Evolutionary conservation across 53 echinoderm and acorn worm species (phyloP).

Genomic region (Paelopatides confundens): DNA sequence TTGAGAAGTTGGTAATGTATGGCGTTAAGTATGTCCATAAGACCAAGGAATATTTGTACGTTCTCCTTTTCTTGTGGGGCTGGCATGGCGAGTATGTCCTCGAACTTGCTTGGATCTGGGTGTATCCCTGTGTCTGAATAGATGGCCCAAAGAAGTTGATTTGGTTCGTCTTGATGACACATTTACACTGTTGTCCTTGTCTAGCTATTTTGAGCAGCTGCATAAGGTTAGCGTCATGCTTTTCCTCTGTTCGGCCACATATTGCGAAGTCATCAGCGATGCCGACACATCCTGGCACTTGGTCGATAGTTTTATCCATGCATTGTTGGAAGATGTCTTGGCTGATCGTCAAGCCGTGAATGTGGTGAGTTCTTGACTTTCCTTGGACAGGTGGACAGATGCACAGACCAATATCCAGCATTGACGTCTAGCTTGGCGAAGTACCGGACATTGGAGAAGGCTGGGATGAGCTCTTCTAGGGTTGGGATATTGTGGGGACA

Average conservation of each 20-base stretch:
- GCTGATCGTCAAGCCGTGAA: conserved; percentile 60
- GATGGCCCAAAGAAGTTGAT: conserved; percentile 63
- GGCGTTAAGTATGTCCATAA: conserved; percentile 13
- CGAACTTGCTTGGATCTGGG: no score
- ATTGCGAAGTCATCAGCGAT: conserved; percentile 57
- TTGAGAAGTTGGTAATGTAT: not conserved
- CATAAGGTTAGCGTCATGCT: conserved; percentile 51
- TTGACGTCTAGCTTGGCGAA: no score
- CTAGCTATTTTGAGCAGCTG: no score
- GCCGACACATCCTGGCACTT: conserved; percentile 61
- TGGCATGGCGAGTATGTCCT: no score
- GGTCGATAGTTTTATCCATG: conserved; percentile 43
- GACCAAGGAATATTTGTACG: conserved; percentile 65
- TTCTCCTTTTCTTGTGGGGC: conserved; percentile 77
- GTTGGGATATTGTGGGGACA: no score
- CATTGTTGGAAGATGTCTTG: conserved; percentile 76
- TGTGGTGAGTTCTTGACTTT: no score
- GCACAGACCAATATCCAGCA: no score
- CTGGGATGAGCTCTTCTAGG: no score
- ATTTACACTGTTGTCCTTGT: conserved; percentile 66
- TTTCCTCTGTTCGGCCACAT: conserved; percentile 31
- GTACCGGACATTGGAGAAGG: no score
- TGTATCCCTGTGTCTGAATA: no score
- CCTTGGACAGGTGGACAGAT: conserved; percentile 65
- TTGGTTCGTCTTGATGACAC: conserved; percentile 30